A percentile compares a stretch with the other conserved stretches of the same genome.
These are phyloP conservation scores for Sigmodon hispidus DNA, from an alignment of 2,113 vertebrate species.

Conservation along the genomic window DNA sequence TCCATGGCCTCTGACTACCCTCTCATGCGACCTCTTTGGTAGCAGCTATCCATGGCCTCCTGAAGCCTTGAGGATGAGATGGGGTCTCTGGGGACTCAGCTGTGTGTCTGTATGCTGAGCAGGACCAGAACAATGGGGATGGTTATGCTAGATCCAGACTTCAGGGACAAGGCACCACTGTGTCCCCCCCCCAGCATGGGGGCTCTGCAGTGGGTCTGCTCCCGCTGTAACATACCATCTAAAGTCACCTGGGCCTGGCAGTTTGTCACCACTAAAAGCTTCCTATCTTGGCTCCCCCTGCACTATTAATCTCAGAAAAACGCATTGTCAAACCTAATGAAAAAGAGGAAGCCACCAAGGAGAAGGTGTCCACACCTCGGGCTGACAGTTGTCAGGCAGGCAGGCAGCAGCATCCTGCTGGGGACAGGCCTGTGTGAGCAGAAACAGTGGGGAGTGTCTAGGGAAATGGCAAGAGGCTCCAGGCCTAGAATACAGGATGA, in stretches of 20 bases:
- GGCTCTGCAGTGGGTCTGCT: neutral
- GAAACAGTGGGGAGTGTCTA: conserved; percentile 6
- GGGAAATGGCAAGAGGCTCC: neutral
- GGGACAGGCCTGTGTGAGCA: neutral
- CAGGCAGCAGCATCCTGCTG: conserved; percentile 43
- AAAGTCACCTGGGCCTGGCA: conserved; percentile 63
- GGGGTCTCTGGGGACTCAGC: neutral
- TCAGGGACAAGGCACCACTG: accelerated
- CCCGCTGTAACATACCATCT: neutral
- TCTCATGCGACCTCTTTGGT: accelerated
- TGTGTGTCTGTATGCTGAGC: accelerated
- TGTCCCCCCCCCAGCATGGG: neutral
- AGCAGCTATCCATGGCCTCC: neutral
- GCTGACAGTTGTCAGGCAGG: conserved; percentile 77
- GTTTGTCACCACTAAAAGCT: conserved; percentile 77
- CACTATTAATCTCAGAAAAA: conserved; percentile 75
- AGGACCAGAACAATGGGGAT: too few relatives aligned
- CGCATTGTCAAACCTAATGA: conserved; percentile 76
- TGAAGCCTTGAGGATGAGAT: accelerated
- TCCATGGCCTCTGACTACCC: neutral
- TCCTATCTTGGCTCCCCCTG: conserved; percentile 57
- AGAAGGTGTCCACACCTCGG: conserved; percentile 76
- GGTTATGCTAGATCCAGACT: neutral
- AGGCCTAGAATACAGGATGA: neutral
- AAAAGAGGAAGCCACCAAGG: conserved; percentile 76